Percentiles rank a stretch among this genome's conserved stretches.
phyloP scores from a whole-genome alignment of 2,113 vertebrate species.

The Dolichallabes microphthalmus region DNA sequence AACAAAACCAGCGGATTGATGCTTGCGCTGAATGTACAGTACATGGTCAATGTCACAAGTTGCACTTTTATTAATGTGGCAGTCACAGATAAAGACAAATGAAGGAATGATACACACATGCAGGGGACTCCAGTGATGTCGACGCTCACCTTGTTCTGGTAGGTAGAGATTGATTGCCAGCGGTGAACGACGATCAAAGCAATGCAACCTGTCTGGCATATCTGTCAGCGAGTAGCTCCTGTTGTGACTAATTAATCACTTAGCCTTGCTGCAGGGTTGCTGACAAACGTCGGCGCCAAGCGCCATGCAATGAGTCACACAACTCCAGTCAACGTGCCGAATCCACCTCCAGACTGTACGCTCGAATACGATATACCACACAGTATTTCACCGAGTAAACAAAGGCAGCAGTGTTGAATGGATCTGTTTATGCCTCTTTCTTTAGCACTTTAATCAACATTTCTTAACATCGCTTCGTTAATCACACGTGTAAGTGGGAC shows the following conservation, averaged over 20 bases:
- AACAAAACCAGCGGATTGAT: neutral
- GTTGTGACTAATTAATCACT: constrained; percentile 60
- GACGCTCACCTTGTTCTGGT: constrained; percentile 31
- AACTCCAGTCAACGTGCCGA: constrained; percentile 42
- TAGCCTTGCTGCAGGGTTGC: constrained; percentile 51
- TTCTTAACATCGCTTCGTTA: neutral
- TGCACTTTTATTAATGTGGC: constrained; percentile 15
- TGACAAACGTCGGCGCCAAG: constrained; percentile 51
- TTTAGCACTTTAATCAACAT: neutral
- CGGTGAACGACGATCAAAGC: constrained; percentile 51
- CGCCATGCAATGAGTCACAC: constrained; percentile 45
- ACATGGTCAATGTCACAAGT: neutral
- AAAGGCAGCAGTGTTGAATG: constrained; percentile 22
- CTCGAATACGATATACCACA: constrained; percentile 25
- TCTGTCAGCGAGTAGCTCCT: constrained; percentile 46
- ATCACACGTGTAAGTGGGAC: neutral
- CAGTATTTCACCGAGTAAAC: constrained; percentile 33
- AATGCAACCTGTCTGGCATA: constrained; percentile 48
- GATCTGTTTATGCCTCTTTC: neutral
- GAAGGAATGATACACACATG: constrained; percentile 25
- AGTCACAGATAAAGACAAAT: constrained; percentile 30
- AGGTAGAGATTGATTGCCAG: constrained; percentile 49
- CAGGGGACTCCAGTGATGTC: constrained; percentile 35
- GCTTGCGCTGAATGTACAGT: neutral
- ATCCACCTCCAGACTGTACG: constrained; percentile 32